These are phyloP conservation scores for Cataglyphis livida DNA, from an alignment of 2,888 invertebrate genomes.

Conservation along the genomic window DNA sequence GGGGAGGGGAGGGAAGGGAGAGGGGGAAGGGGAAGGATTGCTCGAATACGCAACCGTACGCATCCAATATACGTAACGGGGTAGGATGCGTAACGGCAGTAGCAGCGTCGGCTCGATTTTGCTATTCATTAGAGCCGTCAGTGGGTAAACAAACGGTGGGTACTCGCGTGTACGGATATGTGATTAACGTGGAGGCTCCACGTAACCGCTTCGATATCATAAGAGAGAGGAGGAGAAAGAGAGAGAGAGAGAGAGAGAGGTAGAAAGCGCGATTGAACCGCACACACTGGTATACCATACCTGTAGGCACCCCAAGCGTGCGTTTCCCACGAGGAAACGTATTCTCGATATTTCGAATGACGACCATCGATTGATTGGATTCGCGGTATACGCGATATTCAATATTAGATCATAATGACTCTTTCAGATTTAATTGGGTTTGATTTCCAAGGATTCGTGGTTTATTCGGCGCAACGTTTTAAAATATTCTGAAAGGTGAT, in stretches of 20 bases:
- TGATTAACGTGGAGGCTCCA: slow-evolving; percentile 82
- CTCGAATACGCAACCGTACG: slow-evolving; percentile 43
- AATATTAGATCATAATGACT: slow-evolving; percentile 49
- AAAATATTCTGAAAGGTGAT: not conserved
- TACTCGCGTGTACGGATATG: slow-evolving; percentile 79
- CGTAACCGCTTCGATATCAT: slow-evolving; percentile 79
- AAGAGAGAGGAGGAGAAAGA: slow-evolving; percentile 38
- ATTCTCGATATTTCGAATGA: slow-evolving; percentile 59
- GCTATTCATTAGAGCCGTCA: slow-evolving; percentile 82
- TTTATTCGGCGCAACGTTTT: not conserved
- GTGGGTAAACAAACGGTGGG: slow-evolving; percentile 80
- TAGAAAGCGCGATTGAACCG: slow-evolving; percentile 57
- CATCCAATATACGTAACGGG: slow-evolving; percentile 32
- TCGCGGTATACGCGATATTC: not conserved
- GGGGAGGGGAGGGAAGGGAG: not conserved
- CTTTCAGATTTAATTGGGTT: slow-evolving; percentile 27
- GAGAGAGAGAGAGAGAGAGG: slow-evolving; percentile 26
- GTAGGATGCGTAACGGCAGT: slow-evolving; percentile 65
- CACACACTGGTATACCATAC: slow-evolving; percentile 50
- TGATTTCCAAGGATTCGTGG: not conserved
- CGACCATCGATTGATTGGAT: slow-evolving; percentile 78
- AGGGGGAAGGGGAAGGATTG: not conserved
- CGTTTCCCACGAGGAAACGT: slow-evolving; percentile 66
- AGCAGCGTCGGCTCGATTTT: slow-evolving; percentile 76
- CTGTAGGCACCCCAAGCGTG: slow-evolving; percentile 58